Evolutionary conservation across 2,888 invertebrate genomes (phyloP).

Genomic region (Tineola bisselliella): DNA sequence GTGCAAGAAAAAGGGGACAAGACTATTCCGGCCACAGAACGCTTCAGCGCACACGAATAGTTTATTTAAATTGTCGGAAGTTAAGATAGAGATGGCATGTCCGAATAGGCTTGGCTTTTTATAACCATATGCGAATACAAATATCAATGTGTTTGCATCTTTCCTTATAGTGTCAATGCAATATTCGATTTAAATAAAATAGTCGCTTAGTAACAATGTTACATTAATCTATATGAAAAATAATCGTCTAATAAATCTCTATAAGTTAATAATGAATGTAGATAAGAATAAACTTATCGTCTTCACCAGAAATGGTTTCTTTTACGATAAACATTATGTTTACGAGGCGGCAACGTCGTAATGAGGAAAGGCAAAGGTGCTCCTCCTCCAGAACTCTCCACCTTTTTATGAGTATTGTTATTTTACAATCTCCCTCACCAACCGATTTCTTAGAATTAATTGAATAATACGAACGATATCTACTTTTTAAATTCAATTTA

Average conservation of each 20-base stretch:
- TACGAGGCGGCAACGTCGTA: background rate
- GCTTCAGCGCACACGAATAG: background rate
- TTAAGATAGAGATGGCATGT: background rate
- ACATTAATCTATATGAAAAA: too few species aligned
- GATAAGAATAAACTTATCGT: too few species aligned
- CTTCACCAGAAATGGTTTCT: background rate
- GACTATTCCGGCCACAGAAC: background rate
- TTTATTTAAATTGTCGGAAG: conserved; percentile 6
- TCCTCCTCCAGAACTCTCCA: background rate
- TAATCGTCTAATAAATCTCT: too few species aligned
- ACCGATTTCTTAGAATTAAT: background rate
- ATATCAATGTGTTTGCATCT: too few species aligned
- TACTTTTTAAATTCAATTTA: too few species aligned
- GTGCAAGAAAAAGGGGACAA: background rate
- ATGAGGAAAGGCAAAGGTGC: background rate
- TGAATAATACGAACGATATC: too few species aligned
- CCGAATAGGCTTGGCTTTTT: background rate
- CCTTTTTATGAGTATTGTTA: background rate
- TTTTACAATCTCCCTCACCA: background rate
- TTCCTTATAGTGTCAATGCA: too few species aligned
- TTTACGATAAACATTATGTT: background rate
- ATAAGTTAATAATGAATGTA: too few species aligned
- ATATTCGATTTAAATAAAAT: too few species aligned
- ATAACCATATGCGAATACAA: background rate
- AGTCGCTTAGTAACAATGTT: too few species aligned